Evolutionary conservation across 2,888 invertebrate genomes (phyloP), one percentile per base, ranked within the genome.

Genomic region (Pharmacophagus antenor): DNA sequence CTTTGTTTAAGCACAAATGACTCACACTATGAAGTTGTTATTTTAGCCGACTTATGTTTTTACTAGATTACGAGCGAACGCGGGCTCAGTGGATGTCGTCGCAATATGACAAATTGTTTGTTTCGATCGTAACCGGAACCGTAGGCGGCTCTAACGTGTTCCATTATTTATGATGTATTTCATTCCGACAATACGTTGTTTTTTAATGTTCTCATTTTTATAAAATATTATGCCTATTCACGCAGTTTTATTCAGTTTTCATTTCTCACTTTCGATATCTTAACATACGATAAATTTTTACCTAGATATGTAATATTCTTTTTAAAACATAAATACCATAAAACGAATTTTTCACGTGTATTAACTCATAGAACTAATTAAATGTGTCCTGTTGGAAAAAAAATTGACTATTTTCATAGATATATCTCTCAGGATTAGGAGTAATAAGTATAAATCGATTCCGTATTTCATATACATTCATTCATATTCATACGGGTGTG

Each of bases 1-100:
- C 86, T 88, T 87, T 89, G 88, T 89, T 88, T 88, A 88, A 85
- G 85, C 86, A 84, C 85, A 89, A 88, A 88, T 87, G 88, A 88
- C 84, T 88, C 82, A 80, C 82, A 84, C 88, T 88, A 87, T 82
- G 81, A 82, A 85, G 73, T 81, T 77, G 80, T 84, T 84, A 79
- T 83, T 83, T 83, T 71, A 76, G 74, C 72, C 68, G 78, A 76
- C 79, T 81, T 82, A 72, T 79, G 84, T 84, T 84, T 84, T 84
- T 80, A 79, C 74, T 70, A 73, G 77, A 77, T 77, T 77, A 73
- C 64, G 27, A 63, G 47, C 49, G 22, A 63, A 57, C 53, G 58
- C 56, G 54, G 52, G 56, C 56, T 56, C 47, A 20, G 56, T 50
- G 59, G 59, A 61, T 62, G 66, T 62, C 60, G 56, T 57, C 62